phyloP scores from a whole-genome alignment of 2,888 invertebrate species.

The Lasioglossum marginatum region DNA sequence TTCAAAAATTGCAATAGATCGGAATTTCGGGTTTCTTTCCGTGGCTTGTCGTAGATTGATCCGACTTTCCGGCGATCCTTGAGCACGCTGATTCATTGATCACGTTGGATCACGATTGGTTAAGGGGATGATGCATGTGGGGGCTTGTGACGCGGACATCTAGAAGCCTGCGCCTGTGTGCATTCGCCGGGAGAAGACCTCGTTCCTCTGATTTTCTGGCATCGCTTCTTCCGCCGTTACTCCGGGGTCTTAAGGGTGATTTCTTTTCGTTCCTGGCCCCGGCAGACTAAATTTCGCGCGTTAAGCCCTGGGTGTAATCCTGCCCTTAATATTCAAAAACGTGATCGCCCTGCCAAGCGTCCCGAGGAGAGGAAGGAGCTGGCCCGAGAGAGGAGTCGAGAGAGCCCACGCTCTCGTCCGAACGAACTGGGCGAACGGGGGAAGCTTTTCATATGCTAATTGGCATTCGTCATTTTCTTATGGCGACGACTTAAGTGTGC shows the following conservation, averaged over 20 bases:
- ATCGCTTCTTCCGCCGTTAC: slow-evolving; percentile 44
- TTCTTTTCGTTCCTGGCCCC: slow-evolving; percentile 75
- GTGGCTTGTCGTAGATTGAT: neutral
- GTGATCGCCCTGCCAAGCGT: slow-evolving; percentile 84
- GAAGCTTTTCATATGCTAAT: slow-evolving; percentile 85
- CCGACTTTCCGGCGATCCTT: slow-evolving; percentile 8
- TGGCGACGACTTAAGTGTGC: slow-evolving; percentile 82
- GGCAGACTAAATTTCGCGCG: slow-evolving; percentile 83
- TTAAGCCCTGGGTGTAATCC: slow-evolving; percentile 84
- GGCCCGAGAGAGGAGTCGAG: slow-evolving; percentile 49
- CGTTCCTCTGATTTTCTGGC: slow-evolving; percentile 31
- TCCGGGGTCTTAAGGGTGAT: slow-evolving; percentile 77
- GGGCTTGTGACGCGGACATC: slow-evolving; percentile 36
- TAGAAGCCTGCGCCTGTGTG: neutral
- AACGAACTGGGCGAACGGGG: slow-evolving; percentile 66
- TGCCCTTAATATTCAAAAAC: slow-evolving; percentile 85
- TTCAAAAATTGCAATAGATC: too few relatives aligned
- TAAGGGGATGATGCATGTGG: slow-evolving; percentile 58
- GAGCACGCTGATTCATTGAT: neutral
- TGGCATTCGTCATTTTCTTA: slow-evolving; percentile 85
- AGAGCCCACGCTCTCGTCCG: slow-evolving; percentile 37
- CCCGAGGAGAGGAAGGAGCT: slow-evolving; percentile 58
- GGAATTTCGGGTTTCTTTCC: slow-evolving; percentile 3
- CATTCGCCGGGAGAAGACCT: neutral
- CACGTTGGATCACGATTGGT: slow-evolving; percentile 19